phyloP scores from a whole-genome alignment of 2,888 invertebrate species.

The Parasteatoda lunata region DNA sequence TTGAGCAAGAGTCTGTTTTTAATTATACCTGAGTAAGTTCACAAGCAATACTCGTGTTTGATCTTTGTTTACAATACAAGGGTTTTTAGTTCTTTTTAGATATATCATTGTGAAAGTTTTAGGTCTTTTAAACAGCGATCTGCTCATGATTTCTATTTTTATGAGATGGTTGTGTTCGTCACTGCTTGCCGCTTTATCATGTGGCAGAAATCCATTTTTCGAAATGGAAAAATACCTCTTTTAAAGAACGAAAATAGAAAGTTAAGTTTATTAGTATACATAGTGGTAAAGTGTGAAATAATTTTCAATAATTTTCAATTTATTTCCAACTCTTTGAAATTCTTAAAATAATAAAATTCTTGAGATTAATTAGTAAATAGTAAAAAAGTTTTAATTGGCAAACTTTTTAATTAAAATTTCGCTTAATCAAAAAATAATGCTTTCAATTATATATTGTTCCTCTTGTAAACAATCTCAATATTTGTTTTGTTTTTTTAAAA shows the following conservation, averaged over 20 bases:
- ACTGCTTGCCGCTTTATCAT: not conserved
- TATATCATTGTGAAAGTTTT: not conserved
- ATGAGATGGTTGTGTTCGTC: not conserved
- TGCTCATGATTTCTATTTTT: not conserved
- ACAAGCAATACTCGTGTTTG: not conserved
- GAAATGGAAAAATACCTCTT: not conserved
- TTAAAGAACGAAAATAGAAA: not conserved
- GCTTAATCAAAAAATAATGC: no score
- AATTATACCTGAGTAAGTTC: not conserved
- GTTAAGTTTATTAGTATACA: no score
- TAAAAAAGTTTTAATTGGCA: no score
- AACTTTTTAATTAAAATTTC: no score
- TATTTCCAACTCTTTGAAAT: no score
- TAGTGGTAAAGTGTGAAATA: no score
- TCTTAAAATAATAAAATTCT: no score
- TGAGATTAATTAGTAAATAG: no score
- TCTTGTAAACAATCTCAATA: no score
- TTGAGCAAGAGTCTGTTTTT: not conserved
- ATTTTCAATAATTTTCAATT: no score
- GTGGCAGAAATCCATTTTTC: not conserved
- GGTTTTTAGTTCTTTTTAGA: not conserved
- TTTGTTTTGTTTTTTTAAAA: no score
- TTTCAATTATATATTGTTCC: no score
- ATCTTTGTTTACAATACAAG: not conserved
- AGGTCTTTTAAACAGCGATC: not conserved